Evolutionary conservation across 2,113 vertebrate species (phyloP), one percentile per base, ranked within the genome.

Genomic region (Calidris pugnax): DNA sequence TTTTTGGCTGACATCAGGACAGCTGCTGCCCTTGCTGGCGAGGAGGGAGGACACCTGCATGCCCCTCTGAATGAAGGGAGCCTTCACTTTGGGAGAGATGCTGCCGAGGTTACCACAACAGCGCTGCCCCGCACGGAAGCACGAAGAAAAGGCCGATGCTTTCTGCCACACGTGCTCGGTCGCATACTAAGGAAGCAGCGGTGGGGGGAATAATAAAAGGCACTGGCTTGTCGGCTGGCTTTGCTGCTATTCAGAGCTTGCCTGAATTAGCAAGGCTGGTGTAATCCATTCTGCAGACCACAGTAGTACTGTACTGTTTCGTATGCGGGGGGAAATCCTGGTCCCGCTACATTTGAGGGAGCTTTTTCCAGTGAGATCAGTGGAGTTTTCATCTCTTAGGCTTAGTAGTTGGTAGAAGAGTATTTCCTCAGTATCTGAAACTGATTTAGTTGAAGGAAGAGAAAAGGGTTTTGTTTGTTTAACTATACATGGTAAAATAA

Each of bases 151-250:
- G 77, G 64, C 73, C 1, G 10, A 12, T 51, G 78, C 71, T 94
- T 82, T 7, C 68, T 78, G 90, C 73, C 66, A 24, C 60, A 7
- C n/a, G 11, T 17, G 19, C 92, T 50, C 4, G 15, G 71, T 28
- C 4, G 85, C 95, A 95, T 94, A 93, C 90, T 96, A 91, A 95
- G 92, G 92, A 95, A 87, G 90, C 5, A 0, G 73, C 4, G 2
- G 8, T 23, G 60, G 55, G 23, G 19, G 57, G 28, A 55, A 63
- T 63, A 87, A 92, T 84, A 63, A 95, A 95, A 94, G 91, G 87
- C 84, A 41, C 74, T 80, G 87, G 32, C 87, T 84, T 6, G 1
- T 55, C 69, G 15, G 33, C 92, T 0, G 37, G 64, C 73, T 88
- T 71, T 0, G 0, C 69, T 2, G 17, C 82, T 95, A 78, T 95